Conservation (phyloP, 2,888 invertebrate species). For the Chrysina gloriosa region DNA sequence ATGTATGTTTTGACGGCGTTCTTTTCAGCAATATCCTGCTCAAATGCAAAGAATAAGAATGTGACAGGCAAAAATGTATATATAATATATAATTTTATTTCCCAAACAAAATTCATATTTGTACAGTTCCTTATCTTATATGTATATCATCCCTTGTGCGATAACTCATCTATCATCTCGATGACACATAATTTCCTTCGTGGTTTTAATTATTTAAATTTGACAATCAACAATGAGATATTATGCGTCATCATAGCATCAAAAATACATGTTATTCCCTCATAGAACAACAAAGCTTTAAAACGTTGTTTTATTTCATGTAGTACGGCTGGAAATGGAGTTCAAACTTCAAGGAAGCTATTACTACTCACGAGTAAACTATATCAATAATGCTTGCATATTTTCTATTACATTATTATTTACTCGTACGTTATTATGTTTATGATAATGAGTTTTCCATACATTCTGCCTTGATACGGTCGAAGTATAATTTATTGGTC, state of each 20-base stretch:
- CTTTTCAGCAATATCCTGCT: no score
- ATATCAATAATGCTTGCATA: constrained; percentile 65
- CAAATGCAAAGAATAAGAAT: background rate
- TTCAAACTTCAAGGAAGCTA: constrained; percentile 96
- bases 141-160: constrained; percentile 3
- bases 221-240: background rate
- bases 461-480: constrained; percentile 49
- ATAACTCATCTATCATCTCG: background rate
- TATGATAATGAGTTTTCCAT: constrained; percentile 66
- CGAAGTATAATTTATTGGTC: constrained; percentile 62
- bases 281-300: constrained; percentile 51
- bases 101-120: constrained; percentile 9
- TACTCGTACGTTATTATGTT: constrained; percentile 64
- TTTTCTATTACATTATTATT: constrained; percentile 53
- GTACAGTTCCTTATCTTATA: constrained; percentile 22
- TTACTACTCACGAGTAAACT: constrained; percentile 87
- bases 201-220: constrained; percentile 34
- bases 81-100: background rate
- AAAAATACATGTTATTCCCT: constrained; percentile 36
- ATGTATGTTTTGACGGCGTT: no score
- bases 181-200: constrained; percentile 33
- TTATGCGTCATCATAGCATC: constrained; percentile 32
- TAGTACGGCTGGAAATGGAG: constrained; percentile 97
- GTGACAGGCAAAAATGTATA: background rate
- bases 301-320: constrained; percentile 64